Base-by-base conservation (phyloP, 2,888 invertebrate species). In the Drosophila antonietae region DNA sequence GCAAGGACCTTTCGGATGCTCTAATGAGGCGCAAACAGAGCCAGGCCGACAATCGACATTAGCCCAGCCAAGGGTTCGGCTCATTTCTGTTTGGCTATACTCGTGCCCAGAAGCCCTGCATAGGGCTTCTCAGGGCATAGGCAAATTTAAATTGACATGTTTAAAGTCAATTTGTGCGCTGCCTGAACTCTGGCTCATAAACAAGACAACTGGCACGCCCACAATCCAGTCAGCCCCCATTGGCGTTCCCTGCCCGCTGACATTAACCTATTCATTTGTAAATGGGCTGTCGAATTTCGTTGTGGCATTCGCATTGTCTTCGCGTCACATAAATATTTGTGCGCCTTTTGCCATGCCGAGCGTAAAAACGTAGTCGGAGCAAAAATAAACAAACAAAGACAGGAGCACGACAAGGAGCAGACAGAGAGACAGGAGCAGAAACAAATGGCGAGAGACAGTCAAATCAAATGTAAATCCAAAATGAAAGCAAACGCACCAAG, bases 381-480 rank as follows among this genome's bases (percentile, higher is more conserved):
- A 69, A 72, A 69, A 68, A 68, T 61, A 73, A 73, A 69, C 76
- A 78, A 78, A 72, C 52, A 33, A 58, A 37, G 49, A 60, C 43
- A 56, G 39, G 47, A 64, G 60, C 62, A 44, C 35, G 18, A 14
- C 23, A 8, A 31, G 43, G 57, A 46, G 43, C n/a, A 14, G 35
- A 49, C 10, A 31, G n/a, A 31, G 64, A 35, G 33, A 20, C 20
- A 9, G 39, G 20, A 23, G 44, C 46, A 15, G 51, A 66, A 46
- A 57, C 68, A 74, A 70, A 65, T 61, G 57, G 64, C 53, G 44
- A 43, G 41, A 52, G 62, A 57, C 87, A 84, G 89, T 79, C 89
- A 89, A 86, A 89, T 86, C 88, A 86, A 86, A 89, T 86, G 86
- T 89, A 86, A 86, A 86, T 88, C 90, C 81, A 86, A 86, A 89